Base-by-base conservation (phyloP, 2,888 invertebrate genomes). In the Gastracanthus pulcherrimus region DNA sequence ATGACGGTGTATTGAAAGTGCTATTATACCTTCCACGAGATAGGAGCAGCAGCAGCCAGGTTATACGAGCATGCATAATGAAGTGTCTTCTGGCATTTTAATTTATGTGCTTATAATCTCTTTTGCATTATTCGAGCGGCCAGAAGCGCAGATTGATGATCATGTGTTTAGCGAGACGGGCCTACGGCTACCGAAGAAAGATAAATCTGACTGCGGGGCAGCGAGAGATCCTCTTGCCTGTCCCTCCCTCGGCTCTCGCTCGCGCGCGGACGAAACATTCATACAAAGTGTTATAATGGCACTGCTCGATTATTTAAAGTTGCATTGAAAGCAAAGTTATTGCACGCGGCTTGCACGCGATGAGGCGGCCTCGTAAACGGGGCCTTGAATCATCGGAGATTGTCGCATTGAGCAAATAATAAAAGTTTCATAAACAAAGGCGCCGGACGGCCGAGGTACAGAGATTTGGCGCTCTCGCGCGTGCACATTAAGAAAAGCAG, bases 151-250 rank as follows among this genome's bases (percentile, higher is more conserved):
- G 82, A 82, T 82, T 82, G 87, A 87, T 89, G 90, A 90, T 90
- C 89, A 89, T 90, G 86, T 85, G 87, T 85, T 85, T 86, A 86
- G 87, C 84, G 87, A 86, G 89, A 90, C 89, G 88, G 86, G 87
- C 87, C 85, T 86, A 86, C 88, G 86, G 89, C 90, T 90, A 91
- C 91, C 89, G 90, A 89, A 89, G 89, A 89, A 90, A 88, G 89
- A 90, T 89, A 88, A 89, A 90, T 89, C 89, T 88, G 82, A 34
- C 69, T 36, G 64, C 29, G 45, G 69, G 16, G 26, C 77, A 55
- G 41, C 19, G 34, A 19, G 9, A 58, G 5, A 36, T n/a, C 34
- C 58, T 58, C 72, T 71, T 13, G 60, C 26, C 48, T 60, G 23
- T 62, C 62, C 16, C 60, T 41, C 62, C 13, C 48, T 48, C 62